These are phyloP conservation scores for Neomorphus geoffroyi DNA, from an alignment of 2,797 vertebrate genomes.

Conservation along the genomic window DNA sequence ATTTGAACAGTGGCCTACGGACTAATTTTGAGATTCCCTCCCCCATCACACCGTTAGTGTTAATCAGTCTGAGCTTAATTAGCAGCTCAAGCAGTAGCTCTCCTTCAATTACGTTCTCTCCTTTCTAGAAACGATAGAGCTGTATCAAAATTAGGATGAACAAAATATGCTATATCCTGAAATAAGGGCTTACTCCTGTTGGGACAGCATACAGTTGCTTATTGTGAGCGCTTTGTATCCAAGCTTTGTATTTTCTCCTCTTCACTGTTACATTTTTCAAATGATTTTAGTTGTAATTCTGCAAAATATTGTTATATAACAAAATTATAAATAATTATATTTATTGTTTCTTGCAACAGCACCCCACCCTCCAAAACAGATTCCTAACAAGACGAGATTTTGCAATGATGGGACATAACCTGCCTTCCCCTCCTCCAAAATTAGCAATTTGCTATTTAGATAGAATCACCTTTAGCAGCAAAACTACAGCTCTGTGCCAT, in stretches of 20 bases:
- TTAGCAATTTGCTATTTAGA: not conserved
- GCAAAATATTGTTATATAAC: not conserved
- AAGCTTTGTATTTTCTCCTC: not conserved
- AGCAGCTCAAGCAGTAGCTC: not conserved
- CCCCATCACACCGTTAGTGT: not conserved
- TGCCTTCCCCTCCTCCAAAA: accelerated
- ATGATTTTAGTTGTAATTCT: not conserved
- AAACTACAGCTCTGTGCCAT: not conserved
- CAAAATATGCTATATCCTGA: not conserved
- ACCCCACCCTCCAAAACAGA: not conserved
- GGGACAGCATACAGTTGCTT: not conserved
- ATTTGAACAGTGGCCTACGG: not conserved
- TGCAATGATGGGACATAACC: not conserved
- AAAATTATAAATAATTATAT: not conserved
- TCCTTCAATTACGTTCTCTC: not conserved
- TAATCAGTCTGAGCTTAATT: constrained; percentile 9
- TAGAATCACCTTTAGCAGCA: not conserved
- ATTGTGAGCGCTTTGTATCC: not conserved
- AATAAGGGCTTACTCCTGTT: not conserved
- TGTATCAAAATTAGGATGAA: constrained; percentile 10
- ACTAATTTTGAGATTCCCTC: not conserved
- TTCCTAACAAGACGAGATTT: not conserved
- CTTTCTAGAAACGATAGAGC: not conserved
- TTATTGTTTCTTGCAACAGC: not conserved
- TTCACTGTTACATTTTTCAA: not conserved